Evolutionary conservation across 2,888 invertebrate species (phyloP).

Genomic region (Cheilosia vulpina): DNA sequence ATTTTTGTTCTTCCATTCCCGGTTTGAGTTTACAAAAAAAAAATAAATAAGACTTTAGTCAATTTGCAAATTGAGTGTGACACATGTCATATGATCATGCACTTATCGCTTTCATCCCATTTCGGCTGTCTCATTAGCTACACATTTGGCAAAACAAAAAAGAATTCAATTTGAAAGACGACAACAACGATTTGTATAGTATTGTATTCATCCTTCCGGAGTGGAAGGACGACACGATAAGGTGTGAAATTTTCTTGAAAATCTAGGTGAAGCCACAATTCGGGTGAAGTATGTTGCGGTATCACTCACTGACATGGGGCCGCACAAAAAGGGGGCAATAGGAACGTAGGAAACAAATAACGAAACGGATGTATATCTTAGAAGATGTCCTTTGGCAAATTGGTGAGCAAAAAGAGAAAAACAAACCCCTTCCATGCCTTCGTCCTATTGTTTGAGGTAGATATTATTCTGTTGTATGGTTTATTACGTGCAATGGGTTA

Average conservation of each 20-base stretch:
- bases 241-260: slow-evolving; percentile 28
- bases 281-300: slow-evolving; percentile 72
- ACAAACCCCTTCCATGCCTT: slow-evolving; percentile 25
- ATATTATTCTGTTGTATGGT: slow-evolving; percentile 20
- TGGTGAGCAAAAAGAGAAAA: slow-evolving; percentile 13
- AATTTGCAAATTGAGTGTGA: slow-evolving; percentile 33
- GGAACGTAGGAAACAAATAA: slow-evolving; percentile 48
- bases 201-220: not conserved
- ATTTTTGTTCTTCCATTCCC: not conserved
- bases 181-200: slow-evolving; percentile 7
- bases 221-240: not conserved
- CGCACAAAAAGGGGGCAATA: slow-evolving; percentile 25
- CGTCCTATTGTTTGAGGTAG: not conserved
- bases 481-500: slow-evolving; percentile 60
- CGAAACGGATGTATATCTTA: slow-evolving; percentile 59
- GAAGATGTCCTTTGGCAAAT: slow-evolving; percentile 59
- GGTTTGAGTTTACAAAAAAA: not conserved
- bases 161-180: not conserved
- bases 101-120: slow-evolving; percentile 54
- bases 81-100: slow-evolving; percentile 47
- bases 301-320: slow-evolving; percentile 34
- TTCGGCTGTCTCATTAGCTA: slow-evolving; percentile 51
- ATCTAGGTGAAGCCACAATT: slow-evolving; percentile 66
- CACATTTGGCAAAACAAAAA: slow-evolving; percentile 4
- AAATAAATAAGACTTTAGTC: slow-evolving; percentile 6